Evolutionary conservation across 2,113 vertebrate species (phyloP), one percentile per base, ranked within the genome.

Genomic region (Cygnus buccinator): DNA sequence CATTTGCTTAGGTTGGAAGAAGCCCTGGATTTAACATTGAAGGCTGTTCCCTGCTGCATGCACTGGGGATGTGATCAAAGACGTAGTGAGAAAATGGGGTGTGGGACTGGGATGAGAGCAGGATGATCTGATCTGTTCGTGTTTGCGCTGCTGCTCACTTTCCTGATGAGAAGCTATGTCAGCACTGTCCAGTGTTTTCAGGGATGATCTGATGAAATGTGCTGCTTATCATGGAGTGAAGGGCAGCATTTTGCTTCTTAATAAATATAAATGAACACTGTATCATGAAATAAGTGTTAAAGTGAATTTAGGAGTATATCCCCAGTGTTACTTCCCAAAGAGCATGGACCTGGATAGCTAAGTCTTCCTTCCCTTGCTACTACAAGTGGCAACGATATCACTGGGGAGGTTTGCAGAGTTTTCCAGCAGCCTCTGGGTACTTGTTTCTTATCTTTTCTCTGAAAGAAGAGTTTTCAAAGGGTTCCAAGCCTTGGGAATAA

Each of bases 1-100:
- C 16, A 17, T 78, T 54, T 90, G 48, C 35, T 89, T 92, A n/a
- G 39, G 6, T 94, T 86, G 90, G 75, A 93, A 94, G 68, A 57
- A 28, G 8, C 7, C 29, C 33, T 52, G 41, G 4, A 13, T 81
- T 78, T 92, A 71, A 71, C 71, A 59, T 9, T 77, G 61, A 63
- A 11, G 58, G 8, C 43, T 81, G 62, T 39, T 86, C 18, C 13
- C 55, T 66, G 54, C 19, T 91, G 79, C 74, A 26, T 19, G 3
- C 1, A 0, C 1, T 39, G 33, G 63, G n/a, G 35, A 74, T 0
- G 0, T 63, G 63, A 67, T 3, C 39, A 25, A 83, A 86, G 75
- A 52, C 0, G n/a, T n/a, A 74, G 35, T 77, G 62, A 86, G 20
- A 65, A 85, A 90, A 71, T n/a, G 39, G 65, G 21, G 50, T 70